A percentile compares a stretch with the other conserved stretches of the same genome.
Evolutionary conservation across 2,888 invertebrate species (phyloP).

Genomic region (Ichneumoninae sp.): DNA sequence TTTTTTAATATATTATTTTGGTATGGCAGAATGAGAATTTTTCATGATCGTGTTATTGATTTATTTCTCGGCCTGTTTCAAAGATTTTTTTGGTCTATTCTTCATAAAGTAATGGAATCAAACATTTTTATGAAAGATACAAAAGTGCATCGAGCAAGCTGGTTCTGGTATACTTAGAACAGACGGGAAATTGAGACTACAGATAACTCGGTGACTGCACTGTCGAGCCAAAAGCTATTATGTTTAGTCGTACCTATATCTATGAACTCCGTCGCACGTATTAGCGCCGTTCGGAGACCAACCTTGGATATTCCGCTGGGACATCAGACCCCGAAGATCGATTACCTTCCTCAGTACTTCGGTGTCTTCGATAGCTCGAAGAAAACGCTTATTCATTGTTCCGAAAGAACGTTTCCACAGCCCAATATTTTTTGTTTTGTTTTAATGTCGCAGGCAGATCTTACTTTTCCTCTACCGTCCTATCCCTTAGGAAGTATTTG

Average conservation of each 20-base stretch:
- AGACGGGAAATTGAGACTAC: background rate
- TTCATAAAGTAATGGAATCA: too few species aligned
- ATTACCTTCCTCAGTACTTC: constrained; percentile 30
- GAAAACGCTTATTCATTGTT: constrained; percentile 19
- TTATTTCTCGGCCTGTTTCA: too few species aligned
- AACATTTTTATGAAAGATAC: background rate
- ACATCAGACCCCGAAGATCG: constrained; percentile 34
- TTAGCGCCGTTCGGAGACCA: constrained; percentile 19
- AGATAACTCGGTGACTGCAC: constrained; percentile 2
- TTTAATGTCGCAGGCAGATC: background rate
- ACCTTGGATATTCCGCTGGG: constrained; percentile 26
- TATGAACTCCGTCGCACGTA: constrained; percentile 29
- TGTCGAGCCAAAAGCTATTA: background rate
- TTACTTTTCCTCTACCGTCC: background rate
- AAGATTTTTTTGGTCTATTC: too few species aligned
- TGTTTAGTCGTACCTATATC: constrained; percentile 26
- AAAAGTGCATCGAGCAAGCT: background rate
- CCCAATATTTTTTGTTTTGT: background rate
- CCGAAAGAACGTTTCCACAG: constrained; percentile 7
- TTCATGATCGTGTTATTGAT: background rate
- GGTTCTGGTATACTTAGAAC: background rate
- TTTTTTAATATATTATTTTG: background rate
- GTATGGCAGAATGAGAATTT: background rate
- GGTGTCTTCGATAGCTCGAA: constrained; percentile 7
- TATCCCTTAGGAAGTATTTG: background rate